Percentiles rank a stretch among this genome's conserved stretches.
Evolutionary conservation across 2,797 vertebrate genomes (phyloP).

Genomic region (Podargus strigoides): DNA sequence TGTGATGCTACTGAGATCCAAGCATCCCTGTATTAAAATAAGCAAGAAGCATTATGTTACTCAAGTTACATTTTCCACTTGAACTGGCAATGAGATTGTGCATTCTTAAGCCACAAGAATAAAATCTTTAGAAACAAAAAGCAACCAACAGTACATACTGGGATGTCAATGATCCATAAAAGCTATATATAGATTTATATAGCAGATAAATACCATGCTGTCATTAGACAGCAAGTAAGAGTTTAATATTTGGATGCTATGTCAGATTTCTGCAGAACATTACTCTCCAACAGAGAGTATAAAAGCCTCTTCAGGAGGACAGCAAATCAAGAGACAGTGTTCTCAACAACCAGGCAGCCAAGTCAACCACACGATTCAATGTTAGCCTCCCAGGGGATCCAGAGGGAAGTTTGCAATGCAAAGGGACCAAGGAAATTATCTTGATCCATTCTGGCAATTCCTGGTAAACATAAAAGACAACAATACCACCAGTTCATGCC

Average conservation of each 20-base stretch:
- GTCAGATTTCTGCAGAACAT: conserved; percentile 34
- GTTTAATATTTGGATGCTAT: conserved; percentile 16
- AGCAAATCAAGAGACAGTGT: not conserved
- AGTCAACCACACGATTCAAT: not conserved
- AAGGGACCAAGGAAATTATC: not conserved
- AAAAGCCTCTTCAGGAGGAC: not conserved
- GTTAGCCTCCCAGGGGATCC: not conserved
- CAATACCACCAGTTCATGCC: not conserved
- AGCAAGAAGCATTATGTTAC: conserved; percentile 9
- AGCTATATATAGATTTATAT: conserved; percentile 40
- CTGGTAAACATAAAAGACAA: not conserved
- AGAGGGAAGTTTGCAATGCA: not conserved
- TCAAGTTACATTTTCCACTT: conserved; percentile 48
- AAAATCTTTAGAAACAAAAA: conserved; percentile 39
- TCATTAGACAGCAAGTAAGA: not conserved
- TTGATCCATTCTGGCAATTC: not conserved
- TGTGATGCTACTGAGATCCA: not conserved
- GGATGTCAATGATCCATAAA: conserved; percentile 34
- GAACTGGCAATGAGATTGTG: conserved; percentile 9
- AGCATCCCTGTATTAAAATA: not conserved
- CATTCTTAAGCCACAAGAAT: conserved; percentile 13
- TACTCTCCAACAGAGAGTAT: conserved; percentile 2
- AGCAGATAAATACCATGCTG: conserved; percentile 16
- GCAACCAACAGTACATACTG: not conserved
- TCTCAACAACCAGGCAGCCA: not conserved